Base-by-base conservation (phyloP, 2,888 invertebrate species). In the Oasisia sp. region DNA sequence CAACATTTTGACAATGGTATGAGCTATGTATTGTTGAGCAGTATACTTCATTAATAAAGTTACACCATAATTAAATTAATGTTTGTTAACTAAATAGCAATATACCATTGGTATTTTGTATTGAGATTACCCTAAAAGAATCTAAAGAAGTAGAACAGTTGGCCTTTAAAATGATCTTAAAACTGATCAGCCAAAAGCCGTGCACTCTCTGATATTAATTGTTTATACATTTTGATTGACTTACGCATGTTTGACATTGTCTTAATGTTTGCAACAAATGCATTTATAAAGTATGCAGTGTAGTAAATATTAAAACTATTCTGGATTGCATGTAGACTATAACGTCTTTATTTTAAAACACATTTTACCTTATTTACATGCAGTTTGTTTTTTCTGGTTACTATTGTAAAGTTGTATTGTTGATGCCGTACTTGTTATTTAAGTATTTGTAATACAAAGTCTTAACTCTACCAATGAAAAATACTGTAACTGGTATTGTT, bases 291-390 rank as follows among this genome's bases (percentile, higher is more conserved):
- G 19, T 74, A 74, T 74, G 74, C 74, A 74, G 74, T 27, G 19
- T 27, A n/a, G 74, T 74, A 74, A 27, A 74, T 14, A 74, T 74
- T 74, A 74, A 74, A 74, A 74, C 74, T 74, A 74, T 74, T n/a
- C n/a, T 74, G 74, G 74, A n/a, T 19, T 74, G 74, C 74, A 74
- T 74, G 74, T 74, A n/a, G 27, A 50, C 50, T 9, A 50, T 50
- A 90, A 90, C 90, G 7, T 90, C 27, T 32, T 90, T 90, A 32
- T 14, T 27, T 32, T 90, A 27, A 90, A 90, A 32, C 90, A 90
- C 44, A 32, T 90, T 27, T 38, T 38, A 32, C 32, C 0, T 0
- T 14, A 32, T 50, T 50, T 19, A 90, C 19, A 7, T 90, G 44
- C 32, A 90, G 19, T 14, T 50, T 50, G 19, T 92, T n/a, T 1